Evolutionary conservation across 2,797 vertebrate genomes (phyloP).

Genomic region (Siniperca obscura): DNA sequence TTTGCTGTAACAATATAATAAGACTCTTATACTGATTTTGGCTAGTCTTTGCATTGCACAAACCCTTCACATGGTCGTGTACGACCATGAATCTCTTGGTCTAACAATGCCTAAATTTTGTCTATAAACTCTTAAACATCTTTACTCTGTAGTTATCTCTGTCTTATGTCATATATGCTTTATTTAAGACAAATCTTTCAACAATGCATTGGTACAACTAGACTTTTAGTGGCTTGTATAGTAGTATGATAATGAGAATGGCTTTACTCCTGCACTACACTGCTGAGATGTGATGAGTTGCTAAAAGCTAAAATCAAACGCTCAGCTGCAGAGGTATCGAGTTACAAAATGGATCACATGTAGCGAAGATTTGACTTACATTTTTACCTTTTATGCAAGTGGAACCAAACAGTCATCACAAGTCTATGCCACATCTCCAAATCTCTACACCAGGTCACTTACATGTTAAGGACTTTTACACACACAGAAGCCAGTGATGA

Average conservation of each 20-base stretch:
- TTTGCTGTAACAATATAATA: conserved; percentile 39
- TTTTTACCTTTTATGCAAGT: conserved; percentile 44
- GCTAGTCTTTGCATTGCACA: conserved; percentile 69
- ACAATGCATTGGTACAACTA: conserved; percentile 60
- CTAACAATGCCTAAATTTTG: conserved; percentile 48
- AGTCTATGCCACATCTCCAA: conserved; percentile 36
- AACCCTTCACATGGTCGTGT: conserved; percentile 49
- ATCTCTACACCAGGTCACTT: conserved; percentile 52
- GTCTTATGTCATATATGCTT: conserved; percentile 49
- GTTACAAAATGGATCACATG: conserved; percentile 50
- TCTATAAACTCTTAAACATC: conserved; percentile 54
- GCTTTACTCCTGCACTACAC: conserved; percentile 66
- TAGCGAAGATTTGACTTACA: conserved; percentile 46
- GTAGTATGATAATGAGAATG: conserved; percentile 18
- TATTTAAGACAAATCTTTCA: conserved; percentile 25
- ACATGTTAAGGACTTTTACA: conserved; percentile 58
- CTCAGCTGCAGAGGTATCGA: conserved; percentile 33
- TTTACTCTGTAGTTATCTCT: conserved; percentile 54
- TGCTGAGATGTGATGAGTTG: conserved; percentile 43
- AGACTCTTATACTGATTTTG: conserved; percentile 57
- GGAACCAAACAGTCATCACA: conserved; percentile 49
- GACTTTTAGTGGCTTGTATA: conserved; percentile 31
- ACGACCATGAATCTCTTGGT: conserved; percentile 27
- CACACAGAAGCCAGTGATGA: conserved; percentile 67
- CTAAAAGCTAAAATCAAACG: conserved; percentile 33